Percentiles rank a stretch among this genome's conserved stretches.
phyloP scores from a whole-genome alignment of 2,888 invertebrate genomes.

The Silvanus unidentatus region DNA sequence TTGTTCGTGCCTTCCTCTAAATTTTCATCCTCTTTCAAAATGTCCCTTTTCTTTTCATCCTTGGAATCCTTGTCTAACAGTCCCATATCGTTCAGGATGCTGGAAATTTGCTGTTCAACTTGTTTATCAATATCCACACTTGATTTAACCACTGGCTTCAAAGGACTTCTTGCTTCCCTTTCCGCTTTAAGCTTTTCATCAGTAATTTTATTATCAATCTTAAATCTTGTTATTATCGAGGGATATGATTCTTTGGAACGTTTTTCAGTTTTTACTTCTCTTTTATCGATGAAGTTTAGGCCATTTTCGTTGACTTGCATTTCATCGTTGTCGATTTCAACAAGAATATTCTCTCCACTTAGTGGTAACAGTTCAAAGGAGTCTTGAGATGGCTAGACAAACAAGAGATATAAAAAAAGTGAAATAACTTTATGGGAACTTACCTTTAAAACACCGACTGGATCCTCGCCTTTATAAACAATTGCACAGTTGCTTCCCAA shows the following conservation, averaged over 20 bases:
- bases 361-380: constrained; percentile 29
- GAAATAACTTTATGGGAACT: constrained; percentile 1
- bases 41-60: constrained; percentile 23
- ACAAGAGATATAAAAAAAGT: neutral
- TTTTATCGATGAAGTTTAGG: neutral
- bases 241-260: constrained; percentile 22
- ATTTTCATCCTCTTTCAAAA: constrained; percentile 24
- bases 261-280: neutral
- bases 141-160: constrained; percentile 11
- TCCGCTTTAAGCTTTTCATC: constrained; percentile 8
- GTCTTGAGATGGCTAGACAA: constrained; percentile 29
- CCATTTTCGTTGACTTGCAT: constrained; percentile 9
- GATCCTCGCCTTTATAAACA: constrained; percentile 30
- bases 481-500: constrained; percentile 20
- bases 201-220: constrained; percentile 29
- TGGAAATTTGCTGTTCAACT: constrained; percentile 28
- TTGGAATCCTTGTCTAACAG: constrained; percentile 26
- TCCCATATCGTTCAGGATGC: constrained; percentile 32
- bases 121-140: constrained; percentile 16
- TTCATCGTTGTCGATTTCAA: constrained; percentile 19
- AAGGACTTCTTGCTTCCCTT: neutral
- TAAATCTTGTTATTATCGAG: constrained; percentile 32
- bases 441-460: constrained; percentile 31
- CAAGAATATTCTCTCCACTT: constrained; percentile 24
- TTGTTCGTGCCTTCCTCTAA: constrained; percentile 25